A percentile compares a stretch with the other conserved stretches of the same genome.
These are phyloP conservation scores for Diceros bicornis DNA, from an alignment of 2,797 vertebrate genomes.

Conservation along the genomic window DNA sequence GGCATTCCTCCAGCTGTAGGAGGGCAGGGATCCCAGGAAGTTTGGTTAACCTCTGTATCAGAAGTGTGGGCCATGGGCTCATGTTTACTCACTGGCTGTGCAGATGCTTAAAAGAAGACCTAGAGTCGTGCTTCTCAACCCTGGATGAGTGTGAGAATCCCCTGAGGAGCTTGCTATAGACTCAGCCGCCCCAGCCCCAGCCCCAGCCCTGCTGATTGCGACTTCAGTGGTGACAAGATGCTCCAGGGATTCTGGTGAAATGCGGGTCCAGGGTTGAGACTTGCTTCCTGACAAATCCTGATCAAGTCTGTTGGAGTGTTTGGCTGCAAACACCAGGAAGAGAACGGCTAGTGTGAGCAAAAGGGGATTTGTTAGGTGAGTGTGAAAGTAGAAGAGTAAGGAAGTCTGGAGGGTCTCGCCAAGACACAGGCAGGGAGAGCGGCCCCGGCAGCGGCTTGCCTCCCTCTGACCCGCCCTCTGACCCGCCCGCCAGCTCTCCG, in stretches of 20 bases:
- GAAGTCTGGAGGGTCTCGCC: background rate
- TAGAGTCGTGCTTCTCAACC: background rate
- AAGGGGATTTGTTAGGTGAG: background rate
- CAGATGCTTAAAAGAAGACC: background rate
- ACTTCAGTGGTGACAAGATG: background rate
- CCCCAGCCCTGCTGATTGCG: background rate
- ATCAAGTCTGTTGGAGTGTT: background rate
- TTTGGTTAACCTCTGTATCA: background rate
- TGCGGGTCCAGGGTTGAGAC: background rate
- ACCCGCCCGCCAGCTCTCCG: background rate
- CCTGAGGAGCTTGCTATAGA: background rate
- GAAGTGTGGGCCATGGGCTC: background rate
- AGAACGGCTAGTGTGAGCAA: background rate
- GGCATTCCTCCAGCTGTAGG: background rate
- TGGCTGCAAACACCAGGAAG: background rate
- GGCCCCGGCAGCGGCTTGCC: background rate
- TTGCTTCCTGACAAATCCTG: background rate
- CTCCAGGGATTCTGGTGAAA: background rate
- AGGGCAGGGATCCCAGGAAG: background rate
- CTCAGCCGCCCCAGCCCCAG: background rate
- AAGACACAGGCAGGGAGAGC: background rate
- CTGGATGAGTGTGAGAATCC: background rate
- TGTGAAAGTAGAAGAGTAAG: background rate
- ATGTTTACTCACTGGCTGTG: background rate
- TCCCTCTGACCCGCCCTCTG: background rate